Evolutionary conservation across 92 coral and sea anemone genomes (phyloP).

Genomic region (Phenganax marumi): DNA sequence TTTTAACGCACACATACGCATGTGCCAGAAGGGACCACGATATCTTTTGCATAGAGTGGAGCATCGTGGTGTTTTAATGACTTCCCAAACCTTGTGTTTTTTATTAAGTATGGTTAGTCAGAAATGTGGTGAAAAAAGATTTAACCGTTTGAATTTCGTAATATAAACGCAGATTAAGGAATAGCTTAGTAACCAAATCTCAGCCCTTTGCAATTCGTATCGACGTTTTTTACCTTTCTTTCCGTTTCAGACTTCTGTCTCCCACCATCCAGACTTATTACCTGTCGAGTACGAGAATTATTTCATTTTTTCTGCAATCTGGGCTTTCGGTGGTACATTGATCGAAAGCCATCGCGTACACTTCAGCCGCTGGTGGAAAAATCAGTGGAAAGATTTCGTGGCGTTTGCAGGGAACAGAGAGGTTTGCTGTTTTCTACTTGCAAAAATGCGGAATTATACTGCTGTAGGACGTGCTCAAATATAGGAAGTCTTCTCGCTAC

Average conservation of each 20-base stretch:
- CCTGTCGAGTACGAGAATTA: constrained; percentile 89
- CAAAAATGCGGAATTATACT: background rate
- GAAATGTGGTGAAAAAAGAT: too few relatives aligned
- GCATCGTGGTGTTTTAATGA: too few relatives aligned
- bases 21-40: too few relatives aligned
- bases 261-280: constrained; percentile 84
- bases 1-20: too few relatives aligned
- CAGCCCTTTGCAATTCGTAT: background rate
- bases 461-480: background rate
- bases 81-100: too few relatives aligned
- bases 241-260: constrained; percentile 71
- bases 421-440: constrained; percentile 48
- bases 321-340: constrained; percentile 98
- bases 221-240: background rate
- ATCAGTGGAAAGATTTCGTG: constrained; percentile 81
- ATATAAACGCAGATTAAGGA: too few relatives aligned
- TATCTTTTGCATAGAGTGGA: too few relatives aligned
- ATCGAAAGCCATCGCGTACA: constrained; percentile 77
- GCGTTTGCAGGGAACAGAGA: constrained; percentile 87
- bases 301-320: constrained; percentile 95
- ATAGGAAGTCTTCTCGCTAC: background rate
- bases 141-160: too few relatives aligned
- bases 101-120: too few relatives aligned
- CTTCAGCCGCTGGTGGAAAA: constrained; percentile 98
- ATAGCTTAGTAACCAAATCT: too few relatives aligned